Evolutionary conservation across 1,140 invertebrate species (phyloP), one percentile per base, ranked within the genome.

Genomic region (Drosophila novamexicana): DNA sequence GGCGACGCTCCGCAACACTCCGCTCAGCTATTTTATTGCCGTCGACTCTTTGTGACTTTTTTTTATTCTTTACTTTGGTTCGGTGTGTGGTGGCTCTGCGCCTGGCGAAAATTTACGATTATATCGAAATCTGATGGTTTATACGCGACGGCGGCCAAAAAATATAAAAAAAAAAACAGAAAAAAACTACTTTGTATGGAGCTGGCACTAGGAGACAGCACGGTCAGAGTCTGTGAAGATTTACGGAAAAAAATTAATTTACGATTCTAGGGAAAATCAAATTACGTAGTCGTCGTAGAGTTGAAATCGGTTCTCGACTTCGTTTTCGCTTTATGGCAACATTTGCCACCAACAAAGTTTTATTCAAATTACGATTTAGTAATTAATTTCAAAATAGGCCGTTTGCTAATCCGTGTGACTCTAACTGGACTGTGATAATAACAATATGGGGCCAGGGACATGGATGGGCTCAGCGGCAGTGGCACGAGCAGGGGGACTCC

Each of bases 81-180:
- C 69, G 59, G 50, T 79, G 68, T 65, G 53, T 58, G 69, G 42
- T 78, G 75, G 18, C 76, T 68, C 62, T 73, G 73, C 77, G 58
- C 71, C 75, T 72, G 80, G 84, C 84, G 80, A 88, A 88, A 88
- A 88, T 88, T 88, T 88, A 88, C 84, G 84, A 88, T 88, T 88
- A 88, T 88, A 88, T 88, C 84, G 84, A 88, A 88, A 88, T 89
- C 84, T 89, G 84, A 88, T 88, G 84, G 84, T 88, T 88, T 88
- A 88, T 88, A 84, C 75, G 84, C 84, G 86, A 76, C 81, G 44
- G 76, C 62, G 77, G 64, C 79, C 75, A 62, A 86, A 85, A 59
- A 57, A 68, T 63, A 57, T 40, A 9, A 7, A 37, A 58, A n/a
- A 9, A 7, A 37, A 58, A 10, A 65, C 40, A 47, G 50, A 53